Evolutionary conservation across 2,797 vertebrate genomes (phyloP), one percentile per base, ranked within the genome.

Genomic region (Tachyglossus aculeatus): DNA sequence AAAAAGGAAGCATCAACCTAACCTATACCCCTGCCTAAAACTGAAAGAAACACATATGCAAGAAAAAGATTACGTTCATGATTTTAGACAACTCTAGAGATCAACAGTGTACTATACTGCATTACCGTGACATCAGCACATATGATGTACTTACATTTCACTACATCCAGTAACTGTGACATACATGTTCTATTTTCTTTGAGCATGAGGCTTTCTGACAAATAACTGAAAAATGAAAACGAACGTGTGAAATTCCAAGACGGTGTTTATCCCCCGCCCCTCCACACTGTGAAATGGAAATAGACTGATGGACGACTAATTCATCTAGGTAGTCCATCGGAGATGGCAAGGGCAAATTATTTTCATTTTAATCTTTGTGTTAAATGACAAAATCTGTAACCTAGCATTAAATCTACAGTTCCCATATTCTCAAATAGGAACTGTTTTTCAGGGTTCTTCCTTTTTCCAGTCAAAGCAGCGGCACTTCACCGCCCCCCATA

Each of bases 61-160:
- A 13, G 19, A 22, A n/a, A 22, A 9, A n/a, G 12, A 5, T 16
- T 18, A 25, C 29, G 32, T 31, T 21, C 12, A 25, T 16, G 33
- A 18, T 67, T 57, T 27, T 33, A 50, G 40, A 48, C 39, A 43
- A 43, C 52, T 37, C 25, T 24, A 21, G 38, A 50, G 22, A n/a
- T 12, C 44, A n/a, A 22, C n/a, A n/a, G n/a, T n/a, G n/a, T n/a
- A n/a, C n/a, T n/a, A n/a, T n/a, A n/a, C n/a, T 24, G 21, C 15
- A 3, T 14, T 24, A 24, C 21, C 1, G 41, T 45, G 27, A 24
- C 27, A 25, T 65, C 45, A 52, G 12, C 33, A 14, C 34, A 37
- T 4, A 27, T 67, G 3, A 7, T 59, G 85, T 84, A 96, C 98
- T 95, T 93, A 98, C 98, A 90, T 93, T 95, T 96, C 96, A 98